Base-by-base conservation (phyloP, 2,797 vertebrate species). In the Danio tinwini region DNA sequence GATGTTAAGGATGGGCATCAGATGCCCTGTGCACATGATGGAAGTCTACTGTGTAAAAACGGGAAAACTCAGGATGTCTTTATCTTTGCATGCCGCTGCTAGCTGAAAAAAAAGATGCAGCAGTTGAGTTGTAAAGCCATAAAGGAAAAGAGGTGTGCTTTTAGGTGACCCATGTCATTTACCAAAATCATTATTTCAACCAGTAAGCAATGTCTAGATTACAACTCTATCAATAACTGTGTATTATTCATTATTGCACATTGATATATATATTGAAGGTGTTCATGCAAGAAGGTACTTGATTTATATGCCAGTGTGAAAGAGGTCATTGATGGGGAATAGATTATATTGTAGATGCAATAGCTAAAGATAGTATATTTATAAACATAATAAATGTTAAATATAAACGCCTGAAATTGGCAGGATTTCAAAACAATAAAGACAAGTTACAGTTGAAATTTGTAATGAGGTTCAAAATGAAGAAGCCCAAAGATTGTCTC, bases 91-190 rank as follows among this genome's bases (percentile, higher is more conserved):
- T 78, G 80, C 61, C 59, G 49, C 79, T 50, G 63, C 59, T 76
- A 53, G 68, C 75, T 85, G 85, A 83, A 86, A 86, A 82, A 73
- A 81, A 21, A 85, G 62, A 74, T 82, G 81, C 65, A 76, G 68
- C 80, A 86, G 68, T 81, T 83, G 79, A 84, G 82, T 72, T 84
- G 83, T 86, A 64, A 87, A 83, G 86, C 85, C 82, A 85, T 84
- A 85, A 75, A 76, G 50, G 47, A 81, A 76, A 45, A 70, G 68
- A 78, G 44, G 40, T 78, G 79, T 65, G 49, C 10, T 11, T 14
- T 63, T 69, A 65, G 67, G 56, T 62, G 50, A 76, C 63, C 67
- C 59, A 45, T 63, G 61, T 49, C 71, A 50, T 74, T 58, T 80
- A 64, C 56, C 76, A 62, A 70, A 70, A 52, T 64, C 63, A 39